phyloP scores from a whole-genome alignment of 2,888 invertebrate genomes.

The Microdon myrmicae region DNA sequence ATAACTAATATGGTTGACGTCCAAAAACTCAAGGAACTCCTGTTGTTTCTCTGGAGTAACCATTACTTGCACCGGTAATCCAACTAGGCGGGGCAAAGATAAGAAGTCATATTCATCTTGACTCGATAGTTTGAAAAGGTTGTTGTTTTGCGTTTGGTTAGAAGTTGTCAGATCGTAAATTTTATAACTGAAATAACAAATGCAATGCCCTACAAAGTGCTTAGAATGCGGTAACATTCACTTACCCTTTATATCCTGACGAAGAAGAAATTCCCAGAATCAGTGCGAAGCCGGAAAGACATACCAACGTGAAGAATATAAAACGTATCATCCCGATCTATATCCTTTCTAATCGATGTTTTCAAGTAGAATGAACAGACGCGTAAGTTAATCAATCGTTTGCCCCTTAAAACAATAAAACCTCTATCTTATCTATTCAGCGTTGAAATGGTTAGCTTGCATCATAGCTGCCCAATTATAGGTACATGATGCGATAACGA shows the following conservation, averaged over 20 bases:
- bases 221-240: background rate
- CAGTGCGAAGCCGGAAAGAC: too few species aligned
- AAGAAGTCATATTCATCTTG: slow-evolving; percentile 58
- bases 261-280: too few species aligned
- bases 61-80: slow-evolving; percentile 56
- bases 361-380: too few species aligned
- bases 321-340: too few species aligned
- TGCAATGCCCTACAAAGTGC: background rate
- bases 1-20: slow-evolving; percentile 32
- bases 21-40: slow-evolving; percentile 53
- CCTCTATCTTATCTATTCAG: too few species aligned
- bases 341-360: too few species aligned
- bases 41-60: slow-evolving; percentile 55
- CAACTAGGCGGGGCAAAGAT: slow-evolving; percentile 49
- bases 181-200: slow-evolving; percentile 55
- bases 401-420: too few species aligned
- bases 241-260: slow-evolving; percentile 53
- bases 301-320: too few species aligned
- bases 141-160: slow-evolving; percentile 44
- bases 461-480: too few species aligned
- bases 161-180: slow-evolving; percentile 56
- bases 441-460: too few species aligned
- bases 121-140: slow-evolving; percentile 54
- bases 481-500: too few species aligned
- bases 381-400: too few species aligned